Base-by-base conservation (phyloP, 2,888 invertebrate species). In the Teinopalpus imperialis region DNA sequence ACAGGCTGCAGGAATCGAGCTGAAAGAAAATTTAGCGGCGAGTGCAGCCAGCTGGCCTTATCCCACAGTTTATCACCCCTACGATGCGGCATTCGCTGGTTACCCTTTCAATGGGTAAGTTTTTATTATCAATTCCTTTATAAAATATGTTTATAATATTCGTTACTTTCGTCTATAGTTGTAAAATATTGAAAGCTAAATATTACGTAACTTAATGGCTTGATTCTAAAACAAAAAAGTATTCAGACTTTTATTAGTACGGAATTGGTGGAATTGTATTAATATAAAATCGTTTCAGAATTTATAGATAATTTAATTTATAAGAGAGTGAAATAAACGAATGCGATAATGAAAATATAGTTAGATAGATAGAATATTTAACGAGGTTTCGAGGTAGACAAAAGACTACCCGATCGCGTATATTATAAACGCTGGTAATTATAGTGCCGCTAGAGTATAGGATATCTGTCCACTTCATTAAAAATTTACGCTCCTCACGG, bases 51-150 rank as follows among this genome's bases (percentile, higher is more conserved):
- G 94, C 48, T 97, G 97, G 97, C 96, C 96, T 58, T 97, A 97
- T 82, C 95, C 96, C 44, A 93, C 96, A 29, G 95, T 97, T 56
- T 97, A 97, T 85, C 97, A 97, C 83, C 97, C 97, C 39, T 97
- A 97, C 85, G 97, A 98, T 70, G 94, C 96, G 49, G 95, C 96
- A 48, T 95, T 97, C 76, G 95, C 96, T 51, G 95, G 96, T 63
- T 97, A 98, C 90, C 96, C 97, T 56, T 98, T 97, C 90, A 97
- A 96, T 88, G 96, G 97, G 97, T 97, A 90, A 96, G 96, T 79
- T 39, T 51, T 47, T 45, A 35, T 32, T 27, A 37, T 29, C 12
- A 29, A 30, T 36, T 36, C 8, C 23, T 27, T 34, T 27, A 30
- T 8, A 30, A 16, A 16, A 6, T 36, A 2, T 29, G 3, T 35